Conservation (phyloP, 2,113 vertebrate genomes). For the Fregata magnificens region DNA sequence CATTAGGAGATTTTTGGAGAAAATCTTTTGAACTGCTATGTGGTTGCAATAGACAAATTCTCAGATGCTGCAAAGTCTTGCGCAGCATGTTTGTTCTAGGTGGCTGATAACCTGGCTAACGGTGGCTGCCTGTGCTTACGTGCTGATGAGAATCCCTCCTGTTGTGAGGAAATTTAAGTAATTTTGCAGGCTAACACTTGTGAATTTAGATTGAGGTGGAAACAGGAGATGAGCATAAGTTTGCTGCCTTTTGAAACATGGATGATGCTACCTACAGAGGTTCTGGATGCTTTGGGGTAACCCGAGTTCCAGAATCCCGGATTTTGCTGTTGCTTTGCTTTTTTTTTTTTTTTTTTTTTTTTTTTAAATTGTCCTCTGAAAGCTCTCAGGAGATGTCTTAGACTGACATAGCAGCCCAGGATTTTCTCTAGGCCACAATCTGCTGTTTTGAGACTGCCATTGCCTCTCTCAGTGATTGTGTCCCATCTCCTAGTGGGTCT, state of each 20-base stretch:
- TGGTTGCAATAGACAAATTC: background rate
- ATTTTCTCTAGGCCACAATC: background rate
- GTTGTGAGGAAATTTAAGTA: conserved; percentile 10
- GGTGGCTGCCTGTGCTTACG: background rate
- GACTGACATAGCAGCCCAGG: background rate
- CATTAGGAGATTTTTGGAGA: background rate
- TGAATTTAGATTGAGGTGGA: background rate
- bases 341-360: no score
- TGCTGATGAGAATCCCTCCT: conserved; percentile 50
- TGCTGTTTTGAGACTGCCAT: background rate
- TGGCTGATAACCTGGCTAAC: background rate
- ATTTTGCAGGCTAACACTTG: background rate
- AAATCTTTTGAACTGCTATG: background rate
- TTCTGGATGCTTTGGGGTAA: background rate
- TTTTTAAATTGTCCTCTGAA: background rate
- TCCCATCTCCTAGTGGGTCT: background rate
- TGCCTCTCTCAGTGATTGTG: background rate
- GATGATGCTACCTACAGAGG: background rate
- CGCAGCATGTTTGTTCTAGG: background rate
- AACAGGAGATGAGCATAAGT: background rate
- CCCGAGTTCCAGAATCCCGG: background rate
- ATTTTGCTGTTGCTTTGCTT: background rate
- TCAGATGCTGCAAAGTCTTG: background rate
- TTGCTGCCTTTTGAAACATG: background rate
- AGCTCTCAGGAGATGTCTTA: background rate